Evolutionary conservation across 2,888 invertebrate genomes (phyloP).

Genomic region (Dynastes grantii): DNA sequence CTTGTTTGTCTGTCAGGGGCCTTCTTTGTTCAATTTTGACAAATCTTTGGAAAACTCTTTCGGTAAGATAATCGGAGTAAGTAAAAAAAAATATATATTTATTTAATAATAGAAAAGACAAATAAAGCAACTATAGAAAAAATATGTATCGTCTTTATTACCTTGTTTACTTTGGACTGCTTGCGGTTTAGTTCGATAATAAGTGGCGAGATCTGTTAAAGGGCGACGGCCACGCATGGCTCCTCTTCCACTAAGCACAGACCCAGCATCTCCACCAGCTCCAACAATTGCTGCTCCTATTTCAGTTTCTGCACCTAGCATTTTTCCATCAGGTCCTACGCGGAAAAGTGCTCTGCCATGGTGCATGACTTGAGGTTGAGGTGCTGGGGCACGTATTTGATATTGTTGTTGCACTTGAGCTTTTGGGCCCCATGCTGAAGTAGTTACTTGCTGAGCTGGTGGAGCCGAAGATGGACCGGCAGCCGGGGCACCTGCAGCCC

Average conservation of each 20-base stretch:
- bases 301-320: conserved; percentile 29
- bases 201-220: conserved; percentile 24
- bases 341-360: conserved; percentile 53
- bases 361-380: conserved; percentile 52
- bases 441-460: conserved; percentile 40
- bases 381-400: conserved; percentile 24
- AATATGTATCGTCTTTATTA: background rate
- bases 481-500: conserved; percentile 56
- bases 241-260: conserved; percentile 71
- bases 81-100: too few relatives aligned
- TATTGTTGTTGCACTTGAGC: conserved; percentile 59
- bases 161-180: conserved; percentile 39
- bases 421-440: conserved; percentile 53
- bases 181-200: conserved; percentile 37
- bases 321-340: conserved; percentile 49
- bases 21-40: too few relatives aligned
- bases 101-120: background rate
- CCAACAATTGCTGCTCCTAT: conserved; percentile 42
- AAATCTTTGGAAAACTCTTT: too few relatives aligned
- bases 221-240: conserved; percentile 72
- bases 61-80: too few relatives aligned
- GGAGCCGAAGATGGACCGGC: conserved; percentile 27
- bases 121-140: background rate
- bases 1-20: too few relatives aligned
- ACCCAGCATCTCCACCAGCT: conserved; percentile 64